Evolutionary conservation across 2,797 vertebrate species (phyloP), one percentile per base, ranked within the genome.

Genomic region (Eutrigla gurnardus): DNA sequence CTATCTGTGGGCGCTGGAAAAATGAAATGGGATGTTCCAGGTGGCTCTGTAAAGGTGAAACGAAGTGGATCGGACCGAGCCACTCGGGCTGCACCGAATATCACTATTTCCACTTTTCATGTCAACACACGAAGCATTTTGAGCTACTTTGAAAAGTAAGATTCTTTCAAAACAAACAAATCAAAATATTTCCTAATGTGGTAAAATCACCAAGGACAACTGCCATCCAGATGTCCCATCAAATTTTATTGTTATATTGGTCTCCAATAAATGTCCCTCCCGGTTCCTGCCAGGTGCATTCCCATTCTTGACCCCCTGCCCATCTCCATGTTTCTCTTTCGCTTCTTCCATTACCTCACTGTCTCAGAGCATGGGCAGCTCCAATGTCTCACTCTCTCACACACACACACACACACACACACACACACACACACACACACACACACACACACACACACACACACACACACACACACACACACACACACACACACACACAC

Each of bases 321-420:
- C 36, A 59, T 81, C 61, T 58, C 45, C 47, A 40, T 43, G 63
- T 62, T 75, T 71, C 66, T 36, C 25, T 66, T 66, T 75, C 78
- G 70, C 78, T 73, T 77, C 78, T 82, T 85, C 90, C 85, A 90
- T 91, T 85, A 85, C 87, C 78, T 92, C 87, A 90, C 60, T 43
- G 74, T 86, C 79, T 77, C 70, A 77, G 76, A 81, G 84, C 65
- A 81, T 17, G 55, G 65, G 78, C 76, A 79, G 86, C 80, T 88
- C 75, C 52, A 49, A 33, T 85, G 78, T 67, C n/a, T n/a, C n/a
- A n/a, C n/a, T n/a, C n/a, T n/a, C n/a, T n/a, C 66, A 47, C 60
- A 6, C 65, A 10, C 65, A 17, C 46, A 15, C 47, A 46, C 40
- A 33, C 49, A 18, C 61, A 53, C 62, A 32, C 52, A 37, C 62